Conservation (phyloP, 2,113 vertebrate species). For the Raja brachyura region DNA sequence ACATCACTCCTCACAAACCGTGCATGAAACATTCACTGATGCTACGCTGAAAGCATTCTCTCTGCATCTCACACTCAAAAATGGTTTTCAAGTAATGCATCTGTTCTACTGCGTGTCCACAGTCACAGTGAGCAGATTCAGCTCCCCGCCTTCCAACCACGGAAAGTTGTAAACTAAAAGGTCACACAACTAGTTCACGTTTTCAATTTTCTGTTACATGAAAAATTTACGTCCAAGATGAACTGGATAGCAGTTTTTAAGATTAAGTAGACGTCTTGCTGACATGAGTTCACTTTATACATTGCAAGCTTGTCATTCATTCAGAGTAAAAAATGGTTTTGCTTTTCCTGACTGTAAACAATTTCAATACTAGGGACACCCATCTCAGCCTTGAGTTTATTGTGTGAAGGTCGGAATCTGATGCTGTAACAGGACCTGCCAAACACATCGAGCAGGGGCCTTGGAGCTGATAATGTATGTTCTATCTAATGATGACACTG, state of each 20-base stretch:
- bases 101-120: background rate
- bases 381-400: constrained; percentile 60
- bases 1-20: background rate
- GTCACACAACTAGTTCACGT: constrained; percentile 3
- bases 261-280: constrained; percentile 21
- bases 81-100: background rate
- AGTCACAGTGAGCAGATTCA: background rate
- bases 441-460: constrained; percentile 60
- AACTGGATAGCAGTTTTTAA: constrained; percentile 23
- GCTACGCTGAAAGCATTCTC: background rate
- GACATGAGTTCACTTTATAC: constrained; percentile 32
- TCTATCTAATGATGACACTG: constrained; percentile 59
- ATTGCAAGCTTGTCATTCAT: constrained; percentile 2
- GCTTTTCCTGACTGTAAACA: constrained; percentile 2
- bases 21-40: background rate
- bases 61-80: background rate
- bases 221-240: constrained; percentile 28
- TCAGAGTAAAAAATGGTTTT: constrained; percentile 5
- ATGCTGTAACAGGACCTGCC: constrained; percentile 60
- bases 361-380: constrained; percentile 42
- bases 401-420: constrained; percentile 52
- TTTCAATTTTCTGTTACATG: constrained; percentile 26
- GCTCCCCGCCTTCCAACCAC: background rate
- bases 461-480: constrained; percentile 68
- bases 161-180: constrained; percentile 24